Evolutionary conservation across 2,113 vertebrate species (phyloP).

Genomic region (Oenanthe melanoleuca): DNA sequence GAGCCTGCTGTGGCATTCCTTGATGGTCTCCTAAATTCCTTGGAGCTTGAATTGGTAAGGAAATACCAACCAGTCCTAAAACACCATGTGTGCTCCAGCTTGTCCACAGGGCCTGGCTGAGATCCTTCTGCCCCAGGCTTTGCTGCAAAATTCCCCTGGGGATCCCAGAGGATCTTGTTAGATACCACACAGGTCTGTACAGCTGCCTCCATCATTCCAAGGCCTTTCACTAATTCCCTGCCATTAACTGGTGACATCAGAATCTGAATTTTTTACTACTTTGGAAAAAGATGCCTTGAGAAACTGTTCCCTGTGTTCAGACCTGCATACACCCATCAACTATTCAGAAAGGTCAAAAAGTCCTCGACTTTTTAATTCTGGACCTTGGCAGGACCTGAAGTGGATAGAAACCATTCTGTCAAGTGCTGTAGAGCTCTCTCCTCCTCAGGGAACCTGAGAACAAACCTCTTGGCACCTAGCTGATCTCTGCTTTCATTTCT

Average conservation of each 20-base stretch:
- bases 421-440: neutral
- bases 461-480: neutral
- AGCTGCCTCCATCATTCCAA: neutral
- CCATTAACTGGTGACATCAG: neutral
- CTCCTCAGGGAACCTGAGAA: neutral
- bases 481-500: slow-evolving; percentile 46
- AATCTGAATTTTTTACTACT: neutral
- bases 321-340: neutral
- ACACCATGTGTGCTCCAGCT: rapidly evolving
- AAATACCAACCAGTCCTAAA: neutral
- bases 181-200: neutral
- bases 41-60: neutral
- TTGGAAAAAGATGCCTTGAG: neutral
- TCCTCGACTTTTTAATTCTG: neutral
- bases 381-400: neutral
- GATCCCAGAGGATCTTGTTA: neutral
- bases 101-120: neutral
- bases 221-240: neutral
- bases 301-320: neutral
- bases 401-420: neutral
- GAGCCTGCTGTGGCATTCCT: neutral
- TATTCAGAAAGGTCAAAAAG: neutral
- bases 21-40: neutral
- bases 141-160: neutral
- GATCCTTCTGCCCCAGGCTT: neutral